A percentile compares a stretch with the other conserved stretches of the same genome.
These are phyloP conservation scores for Acanthopagrus latus DNA, from an alignment of 2,797 vertebrate genomes.

Conservation along the genomic window DNA sequence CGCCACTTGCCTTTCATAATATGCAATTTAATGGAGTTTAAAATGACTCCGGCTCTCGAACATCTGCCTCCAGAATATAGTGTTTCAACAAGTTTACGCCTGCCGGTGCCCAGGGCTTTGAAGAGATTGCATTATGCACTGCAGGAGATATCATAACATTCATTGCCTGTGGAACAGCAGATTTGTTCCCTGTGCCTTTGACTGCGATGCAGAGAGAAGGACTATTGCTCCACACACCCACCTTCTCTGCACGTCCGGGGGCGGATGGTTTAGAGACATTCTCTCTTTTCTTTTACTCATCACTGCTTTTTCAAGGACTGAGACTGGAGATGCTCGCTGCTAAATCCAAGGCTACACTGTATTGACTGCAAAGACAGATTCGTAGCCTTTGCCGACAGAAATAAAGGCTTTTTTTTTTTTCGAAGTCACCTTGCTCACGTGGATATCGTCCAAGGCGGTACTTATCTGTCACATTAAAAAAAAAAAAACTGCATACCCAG, in stretches of 20 bases:
- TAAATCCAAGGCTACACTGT: slow-evolving; percentile 52
- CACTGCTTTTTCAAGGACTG: slow-evolving; percentile 73
- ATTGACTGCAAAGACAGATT: slow-evolving; percentile 31
- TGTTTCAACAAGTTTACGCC: slow-evolving; percentile 75
- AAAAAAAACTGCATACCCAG: neutral
- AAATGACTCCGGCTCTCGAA: slow-evolving; percentile 70
- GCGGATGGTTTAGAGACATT: slow-evolving; percentile 84
- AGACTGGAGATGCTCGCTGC: slow-evolving; percentile 55
- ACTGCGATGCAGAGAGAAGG: slow-evolving; percentile 78
- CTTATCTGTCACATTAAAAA: neutral
- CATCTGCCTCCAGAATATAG: slow-evolving; percentile 73
- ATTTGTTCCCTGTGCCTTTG: slow-evolving; percentile 81
- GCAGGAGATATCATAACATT: slow-evolving; percentile 79
- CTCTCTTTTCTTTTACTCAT: slow-evolving; percentile 80
- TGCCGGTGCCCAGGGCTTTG: slow-evolving; percentile 66
- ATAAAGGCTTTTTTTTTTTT: slow-evolving; percentile 8
- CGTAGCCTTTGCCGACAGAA: neutral
- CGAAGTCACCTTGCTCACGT: slow-evolving; percentile 36
- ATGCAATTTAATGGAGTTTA: slow-evolving; percentile 68
- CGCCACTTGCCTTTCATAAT: slow-evolving; percentile 40
- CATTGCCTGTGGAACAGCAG: slow-evolving; percentile 77
- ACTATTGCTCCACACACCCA: slow-evolving; percentile 85
- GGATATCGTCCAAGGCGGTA: slow-evolving; percentile 18
- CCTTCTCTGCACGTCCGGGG: slow-evolving; percentile 82
- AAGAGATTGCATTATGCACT: slow-evolving; percentile 79